phyloP scores from a whole-genome alignment of 2,888 invertebrate species.

The Oligia fasciuncula region DNA sequence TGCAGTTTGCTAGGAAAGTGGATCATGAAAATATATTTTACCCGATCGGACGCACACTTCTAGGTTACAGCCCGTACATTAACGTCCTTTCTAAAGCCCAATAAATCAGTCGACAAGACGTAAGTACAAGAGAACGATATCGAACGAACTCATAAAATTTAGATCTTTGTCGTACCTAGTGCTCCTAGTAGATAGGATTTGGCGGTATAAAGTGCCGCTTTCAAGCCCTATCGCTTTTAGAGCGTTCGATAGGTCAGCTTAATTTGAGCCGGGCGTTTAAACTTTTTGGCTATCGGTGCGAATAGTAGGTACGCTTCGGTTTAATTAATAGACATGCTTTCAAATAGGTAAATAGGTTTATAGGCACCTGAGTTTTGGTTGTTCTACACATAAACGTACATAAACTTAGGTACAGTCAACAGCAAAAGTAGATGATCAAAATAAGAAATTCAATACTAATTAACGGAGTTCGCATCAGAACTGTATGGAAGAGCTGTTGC shows the following conservation, averaged over 20 bases:
- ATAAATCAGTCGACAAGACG: conserved; percentile 41
- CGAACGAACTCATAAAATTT: conserved; percentile 47
- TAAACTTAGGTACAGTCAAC: background rate
- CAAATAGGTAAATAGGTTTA: background rate
- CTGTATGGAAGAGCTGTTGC: too few relatives aligned
- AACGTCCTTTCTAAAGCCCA: conserved; percentile 24
- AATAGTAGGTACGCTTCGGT: conserved; percentile 12
- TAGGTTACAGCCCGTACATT: conserved; percentile 2
- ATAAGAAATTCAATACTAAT: too few relatives aligned
- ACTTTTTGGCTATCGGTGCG: conserved; percentile 27
- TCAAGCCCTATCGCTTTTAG: conserved; percentile 21
- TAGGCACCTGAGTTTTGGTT: background rate
- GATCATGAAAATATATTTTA: conserved; percentile 17
- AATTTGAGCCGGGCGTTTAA: conserved; percentile 25
- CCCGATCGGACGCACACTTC: background rate
- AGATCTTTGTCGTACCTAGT: conserved; percentile 25
- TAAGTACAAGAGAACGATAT: conserved; percentile 41
- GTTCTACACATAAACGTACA: background rate
- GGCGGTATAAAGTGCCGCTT: conserved; percentile 21
- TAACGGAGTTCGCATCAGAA: too few relatives aligned
- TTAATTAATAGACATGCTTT: background rate
- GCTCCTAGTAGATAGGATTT: conserved; percentile 25
- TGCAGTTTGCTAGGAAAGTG: conserved; percentile 1
- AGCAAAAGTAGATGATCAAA: too few relatives aligned
- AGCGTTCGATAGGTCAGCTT: conserved; percentile 27